phyloP scores from a whole-genome alignment of 2,113 vertebrate genomes.

The Trinectes maculatus region DNA sequence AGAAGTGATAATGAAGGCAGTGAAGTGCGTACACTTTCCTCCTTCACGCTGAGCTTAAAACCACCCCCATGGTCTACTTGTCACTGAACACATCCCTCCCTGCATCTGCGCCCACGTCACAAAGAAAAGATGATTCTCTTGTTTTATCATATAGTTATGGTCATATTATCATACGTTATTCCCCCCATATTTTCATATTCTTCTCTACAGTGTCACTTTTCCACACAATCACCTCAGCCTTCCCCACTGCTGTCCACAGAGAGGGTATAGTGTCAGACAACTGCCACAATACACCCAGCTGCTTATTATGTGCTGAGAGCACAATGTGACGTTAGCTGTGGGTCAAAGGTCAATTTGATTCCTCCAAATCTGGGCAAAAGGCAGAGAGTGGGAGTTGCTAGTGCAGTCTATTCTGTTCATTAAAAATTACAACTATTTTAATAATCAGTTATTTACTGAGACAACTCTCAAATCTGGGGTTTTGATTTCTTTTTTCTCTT shows the following conservation, averaged over 20 bases:
- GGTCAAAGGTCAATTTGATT: too few relatives aligned
- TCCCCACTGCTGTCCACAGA: too few relatives aligned
- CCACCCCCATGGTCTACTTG: constrained; percentile 37
- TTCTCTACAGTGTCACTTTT: too few relatives aligned
- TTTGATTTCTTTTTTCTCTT: not conserved
- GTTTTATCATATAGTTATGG: too few relatives aligned
- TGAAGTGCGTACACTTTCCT: constrained; percentile 32
- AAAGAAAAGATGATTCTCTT: constrained; percentile 21
- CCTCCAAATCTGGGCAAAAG: not conserved
- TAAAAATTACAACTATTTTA: not conserved
- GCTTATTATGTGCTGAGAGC: too few relatives aligned
- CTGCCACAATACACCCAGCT: too few relatives aligned
- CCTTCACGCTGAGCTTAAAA: constrained; percentile 31
- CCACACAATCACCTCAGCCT: too few relatives aligned
- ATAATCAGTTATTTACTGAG: not conserved
- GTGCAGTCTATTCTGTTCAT: not conserved
- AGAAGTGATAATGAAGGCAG: constrained; percentile 46
- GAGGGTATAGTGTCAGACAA: too few relatives aligned
- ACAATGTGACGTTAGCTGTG: too few relatives aligned
- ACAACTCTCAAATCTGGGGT: not conserved
- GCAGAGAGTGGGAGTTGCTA: not conserved
- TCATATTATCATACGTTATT: too few relatives aligned
- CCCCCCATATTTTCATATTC: too few relatives aligned
- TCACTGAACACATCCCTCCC: constrained; percentile 26
- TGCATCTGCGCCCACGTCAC: constrained; percentile 15